Percentiles rank a stretch among this genome's conserved stretches.
These are phyloP conservation scores for Eleutherodactylus coqui DNA, from an alignment of 2,797 vertebrate species.

Conservation along the genomic window DNA sequence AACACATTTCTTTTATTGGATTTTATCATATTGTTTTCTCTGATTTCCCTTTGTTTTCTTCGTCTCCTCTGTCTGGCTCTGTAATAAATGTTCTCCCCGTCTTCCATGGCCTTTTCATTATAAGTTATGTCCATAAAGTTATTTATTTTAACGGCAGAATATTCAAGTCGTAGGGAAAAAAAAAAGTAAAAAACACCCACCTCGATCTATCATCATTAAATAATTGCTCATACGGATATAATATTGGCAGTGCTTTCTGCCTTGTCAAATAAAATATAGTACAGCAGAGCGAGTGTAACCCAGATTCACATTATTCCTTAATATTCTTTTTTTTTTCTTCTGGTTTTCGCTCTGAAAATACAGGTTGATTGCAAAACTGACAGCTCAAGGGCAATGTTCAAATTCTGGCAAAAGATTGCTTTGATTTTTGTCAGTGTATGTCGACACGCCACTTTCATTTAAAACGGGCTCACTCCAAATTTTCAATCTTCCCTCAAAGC, in stretches of 20 bases:
- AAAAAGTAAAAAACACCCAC: conserved; percentile 5
- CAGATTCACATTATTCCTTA: conserved; percentile 41
- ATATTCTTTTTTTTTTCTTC: conserved; percentile 36
- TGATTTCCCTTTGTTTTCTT: conserved; percentile 10
- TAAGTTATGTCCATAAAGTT: conserved; percentile 9
- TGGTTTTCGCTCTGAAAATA: conserved; percentile 44
- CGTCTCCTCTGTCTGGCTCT: neutral
- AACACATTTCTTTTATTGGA: neutral
- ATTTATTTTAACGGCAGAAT: conserved; percentile 17
- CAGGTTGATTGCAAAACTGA: conserved; percentile 59
- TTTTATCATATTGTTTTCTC: neutral
- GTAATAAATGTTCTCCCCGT: conserved; percentile 19
- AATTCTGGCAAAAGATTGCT: conserved; percentile 52
- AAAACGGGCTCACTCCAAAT: conserved; percentile 48
- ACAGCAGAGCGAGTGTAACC: neutral
- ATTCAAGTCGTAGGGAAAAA: conserved; percentile 33
- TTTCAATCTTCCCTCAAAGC: conserved; percentile 48
- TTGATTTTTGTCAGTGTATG: conserved; percentile 56
- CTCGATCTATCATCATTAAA: conserved; percentile 23
- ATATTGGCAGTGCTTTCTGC: neutral
- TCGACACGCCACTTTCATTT: conserved; percentile 54
- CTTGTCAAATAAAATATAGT: conserved; percentile 45
- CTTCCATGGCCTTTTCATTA: conserved; percentile 18
- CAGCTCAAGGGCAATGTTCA: conserved; percentile 54
- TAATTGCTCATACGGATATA: neutral